Evolutionary conservation across 2,888 invertebrate genomes (phyloP).

Genomic region (Microctonus brassicae): DNA sequence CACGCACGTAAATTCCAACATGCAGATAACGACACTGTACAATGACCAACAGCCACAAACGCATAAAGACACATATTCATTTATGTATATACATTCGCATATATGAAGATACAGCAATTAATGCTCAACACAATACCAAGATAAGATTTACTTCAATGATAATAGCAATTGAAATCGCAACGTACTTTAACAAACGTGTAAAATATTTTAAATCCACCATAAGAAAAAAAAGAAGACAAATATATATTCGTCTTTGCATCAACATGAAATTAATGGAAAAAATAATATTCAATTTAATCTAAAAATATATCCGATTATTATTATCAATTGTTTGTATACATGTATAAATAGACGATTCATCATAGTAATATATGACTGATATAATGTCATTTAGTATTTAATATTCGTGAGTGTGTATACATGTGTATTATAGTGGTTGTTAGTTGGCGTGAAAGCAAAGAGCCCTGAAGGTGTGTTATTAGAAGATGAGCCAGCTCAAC

Average conservation of each 20-base stretch:
- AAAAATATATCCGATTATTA: too few relatives aligned
- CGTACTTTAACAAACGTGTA: not conserved
- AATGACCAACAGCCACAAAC: constrained; percentile 6
- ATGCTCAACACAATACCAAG: constrained; percentile 18
- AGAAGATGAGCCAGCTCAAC: constrained; percentile 28
- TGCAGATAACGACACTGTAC: constrained; percentile 26
- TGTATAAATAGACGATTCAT: not conserved
- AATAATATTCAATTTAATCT: too few relatives aligned
- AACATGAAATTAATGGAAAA: too few relatives aligned
- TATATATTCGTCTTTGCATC: not conserved
- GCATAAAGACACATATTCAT: not conserved
- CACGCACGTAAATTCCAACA: constrained; percentile 54
- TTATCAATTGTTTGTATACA: not conserved
- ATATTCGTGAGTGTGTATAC: not conserved
- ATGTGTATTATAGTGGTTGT: not conserved
- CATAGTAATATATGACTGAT: not conserved
- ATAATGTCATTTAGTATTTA: not conserved
- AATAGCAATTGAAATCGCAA: not conserved
- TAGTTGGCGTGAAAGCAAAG: constrained; percentile 5
- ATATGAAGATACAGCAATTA: constrained; percentile 16
- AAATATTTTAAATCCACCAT: not conserved
- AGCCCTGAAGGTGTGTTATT: constrained; percentile 29
- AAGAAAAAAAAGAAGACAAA: not conserved
- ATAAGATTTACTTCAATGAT: not conserved
- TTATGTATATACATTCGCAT: not conserved